Percentiles rank a stretch among this genome's conserved stretches.
phyloP scores from a whole-genome alignment of 2,888 invertebrate genomes.

The Lasioglossum figueresi region DNA sequence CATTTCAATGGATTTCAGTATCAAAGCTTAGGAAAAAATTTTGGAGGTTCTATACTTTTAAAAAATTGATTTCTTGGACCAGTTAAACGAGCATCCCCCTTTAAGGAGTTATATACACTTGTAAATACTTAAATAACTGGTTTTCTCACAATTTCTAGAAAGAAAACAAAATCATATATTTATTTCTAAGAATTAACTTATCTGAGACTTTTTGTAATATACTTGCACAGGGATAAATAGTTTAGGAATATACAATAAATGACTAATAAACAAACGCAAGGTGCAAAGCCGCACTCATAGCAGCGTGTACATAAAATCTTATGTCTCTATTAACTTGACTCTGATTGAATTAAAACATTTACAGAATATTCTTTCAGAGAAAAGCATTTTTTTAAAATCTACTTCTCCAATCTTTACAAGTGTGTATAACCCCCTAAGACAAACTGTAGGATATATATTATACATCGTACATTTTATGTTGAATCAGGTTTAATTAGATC shows the following conservation, averaged over 20 bases:
- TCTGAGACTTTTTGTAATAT: neutral
- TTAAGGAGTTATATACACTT: neutral
- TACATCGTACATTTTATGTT: slow-evolving; percentile 50
- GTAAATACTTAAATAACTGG: neutral
- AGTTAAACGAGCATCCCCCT: neutral
- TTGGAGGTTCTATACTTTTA: neutral
- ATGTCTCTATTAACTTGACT: too few species aligned
- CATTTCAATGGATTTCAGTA: neutral
- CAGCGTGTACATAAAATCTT: too few species aligned
- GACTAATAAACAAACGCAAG: neutral
- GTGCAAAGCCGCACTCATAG: neutral
- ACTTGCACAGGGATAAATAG: neutral
- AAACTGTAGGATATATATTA: neutral
- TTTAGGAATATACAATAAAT: neutral
- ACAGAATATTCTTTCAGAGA: neutral
- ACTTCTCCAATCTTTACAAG: neutral
- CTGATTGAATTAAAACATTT: neutral
- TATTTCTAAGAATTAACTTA: neutral
- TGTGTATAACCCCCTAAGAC: neutral
- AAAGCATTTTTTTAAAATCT: neutral
- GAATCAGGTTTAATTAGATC: slow-evolving; percentile 90
- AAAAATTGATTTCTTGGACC: neutral
- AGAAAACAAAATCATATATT: neutral
- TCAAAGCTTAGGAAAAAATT: neutral
- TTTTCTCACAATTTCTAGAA: neutral